Percentiles rank a stretch among this genome's conserved stretches.
Evolutionary conservation across 2,797 vertebrate species (phyloP).

Genomic region (Sciurus carolinensis): DNA sequence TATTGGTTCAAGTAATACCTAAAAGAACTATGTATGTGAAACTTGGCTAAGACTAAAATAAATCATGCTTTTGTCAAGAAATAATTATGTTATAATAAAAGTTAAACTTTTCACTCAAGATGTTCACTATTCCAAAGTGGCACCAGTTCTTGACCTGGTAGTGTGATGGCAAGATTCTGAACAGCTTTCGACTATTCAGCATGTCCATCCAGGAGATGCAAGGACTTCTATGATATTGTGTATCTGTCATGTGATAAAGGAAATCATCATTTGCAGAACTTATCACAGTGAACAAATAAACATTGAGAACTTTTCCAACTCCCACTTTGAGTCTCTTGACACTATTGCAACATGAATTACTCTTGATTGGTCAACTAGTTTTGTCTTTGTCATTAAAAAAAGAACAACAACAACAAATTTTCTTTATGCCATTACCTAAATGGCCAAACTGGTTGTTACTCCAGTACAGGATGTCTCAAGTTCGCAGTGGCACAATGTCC

Average conservation of each 20-base stretch:
- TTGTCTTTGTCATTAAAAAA: not conserved
- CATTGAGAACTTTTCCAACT: not conserved
- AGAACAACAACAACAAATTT: not conserved
- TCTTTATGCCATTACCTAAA: not conserved
- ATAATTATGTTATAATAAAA: constrained; percentile 8
- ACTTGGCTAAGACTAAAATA: constrained; percentile 62
- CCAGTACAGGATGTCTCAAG: not conserved
- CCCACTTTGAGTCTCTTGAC: not conserved
- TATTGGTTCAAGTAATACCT: constrained; percentile 59
- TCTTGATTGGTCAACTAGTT: not conserved
- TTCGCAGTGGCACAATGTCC: not conserved
- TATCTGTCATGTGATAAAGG: not conserved
- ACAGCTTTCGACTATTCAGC: not conserved
- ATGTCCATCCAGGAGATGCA: not conserved
- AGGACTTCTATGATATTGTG: not conserved
- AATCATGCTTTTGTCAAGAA: constrained; percentile 50
- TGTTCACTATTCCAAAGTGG: not conserved
- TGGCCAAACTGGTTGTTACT: not conserved
- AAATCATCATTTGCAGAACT: not conserved
- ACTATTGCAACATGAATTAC: not conserved
- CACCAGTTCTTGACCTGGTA: constrained; percentile 20
- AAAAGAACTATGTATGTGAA: constrained; percentile 47
- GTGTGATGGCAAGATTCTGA: not conserved
- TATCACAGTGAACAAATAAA: not conserved
- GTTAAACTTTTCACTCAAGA: constrained; percentile 14